Conservation (phyloP, 2,888 invertebrate species). For the Dromius quadrimaculatus region DNA sequence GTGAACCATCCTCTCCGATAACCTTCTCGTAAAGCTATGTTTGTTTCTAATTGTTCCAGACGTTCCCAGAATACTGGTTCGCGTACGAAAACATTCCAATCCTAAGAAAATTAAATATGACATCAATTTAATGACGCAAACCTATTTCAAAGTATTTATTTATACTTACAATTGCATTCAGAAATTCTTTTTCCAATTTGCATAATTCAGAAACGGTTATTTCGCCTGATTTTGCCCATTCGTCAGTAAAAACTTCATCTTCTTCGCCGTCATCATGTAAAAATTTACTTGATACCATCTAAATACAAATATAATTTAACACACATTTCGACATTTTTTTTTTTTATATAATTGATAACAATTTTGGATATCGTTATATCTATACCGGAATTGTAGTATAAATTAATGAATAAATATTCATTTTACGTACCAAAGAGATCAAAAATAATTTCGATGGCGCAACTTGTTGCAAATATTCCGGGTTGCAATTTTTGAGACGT, state of each 20-base stretch:
- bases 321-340: conserved; percentile 40
- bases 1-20: conserved; percentile 83
- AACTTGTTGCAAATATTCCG: conserved; percentile 84
- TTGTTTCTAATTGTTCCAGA: conserved; percentile 76
- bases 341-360: not conserved
- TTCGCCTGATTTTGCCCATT: conserved; percentile 92
- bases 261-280: conserved; percentile 93
- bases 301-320: too few species aligned
- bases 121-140: conserved; percentile 29
- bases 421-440: conserved; percentile 88
- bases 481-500: conserved; percentile 84
- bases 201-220: conserved; percentile 81
- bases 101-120: conserved; percentile 67
- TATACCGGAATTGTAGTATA: conserved; percentile 7
- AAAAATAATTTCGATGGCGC: conserved; percentile 94
- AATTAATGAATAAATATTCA: too few species aligned
- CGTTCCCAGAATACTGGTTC: conserved; percentile 81
- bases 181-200: conserved; percentile 87
- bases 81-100: conserved; percentile 89
- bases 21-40: conserved; percentile 81
- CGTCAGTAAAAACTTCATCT: conserved; percentile 90
- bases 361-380: not conserved
- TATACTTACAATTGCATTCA: conserved; percentile 85
- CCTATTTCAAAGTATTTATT: conserved; percentile 5
- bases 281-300: conserved; percentile 98